Conservation (phyloP, 2,888 invertebrate species). For the Tyria jacobaeae region DNA sequence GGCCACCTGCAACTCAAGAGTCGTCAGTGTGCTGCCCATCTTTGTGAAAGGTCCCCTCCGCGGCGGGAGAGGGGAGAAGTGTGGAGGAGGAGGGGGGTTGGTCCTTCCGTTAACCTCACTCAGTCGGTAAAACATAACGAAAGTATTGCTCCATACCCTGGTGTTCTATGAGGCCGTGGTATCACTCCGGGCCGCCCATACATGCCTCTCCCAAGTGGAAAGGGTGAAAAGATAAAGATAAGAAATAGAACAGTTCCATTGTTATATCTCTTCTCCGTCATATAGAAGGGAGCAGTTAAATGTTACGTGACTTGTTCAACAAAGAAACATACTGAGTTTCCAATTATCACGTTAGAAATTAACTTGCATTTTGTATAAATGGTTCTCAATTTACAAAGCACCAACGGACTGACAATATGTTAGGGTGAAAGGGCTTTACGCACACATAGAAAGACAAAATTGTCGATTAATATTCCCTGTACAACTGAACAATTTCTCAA, state of each 20-base stretch:
- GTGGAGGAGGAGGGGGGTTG: no score
- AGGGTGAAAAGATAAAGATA: no score
- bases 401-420: background rate
- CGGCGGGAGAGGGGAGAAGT: no score
- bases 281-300: background rate
- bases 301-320: background rate
- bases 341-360: background rate
- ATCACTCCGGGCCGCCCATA: no score
- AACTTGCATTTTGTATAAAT: background rate
- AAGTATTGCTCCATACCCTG: no score
- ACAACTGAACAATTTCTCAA: constrained; percentile 41
- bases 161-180: no score
- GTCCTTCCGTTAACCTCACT: no score
- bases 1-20: no score
- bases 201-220: no score
- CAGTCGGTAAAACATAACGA: no score
- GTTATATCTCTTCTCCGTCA: background rate
- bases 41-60: no score
- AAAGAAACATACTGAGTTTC: background rate
- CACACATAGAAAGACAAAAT: constrained; percentile 4
- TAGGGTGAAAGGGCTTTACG: background rate
- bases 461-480: constrained; percentile 35
- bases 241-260: background rate
- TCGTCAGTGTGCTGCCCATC: no score
- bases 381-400: background rate